A percentile compares a stretch with the other conserved stretches of the same genome.
Evolutionary conservation across 2,113 vertebrate species (phyloP).

Genomic region (Vombatus ursinus): DNA sequence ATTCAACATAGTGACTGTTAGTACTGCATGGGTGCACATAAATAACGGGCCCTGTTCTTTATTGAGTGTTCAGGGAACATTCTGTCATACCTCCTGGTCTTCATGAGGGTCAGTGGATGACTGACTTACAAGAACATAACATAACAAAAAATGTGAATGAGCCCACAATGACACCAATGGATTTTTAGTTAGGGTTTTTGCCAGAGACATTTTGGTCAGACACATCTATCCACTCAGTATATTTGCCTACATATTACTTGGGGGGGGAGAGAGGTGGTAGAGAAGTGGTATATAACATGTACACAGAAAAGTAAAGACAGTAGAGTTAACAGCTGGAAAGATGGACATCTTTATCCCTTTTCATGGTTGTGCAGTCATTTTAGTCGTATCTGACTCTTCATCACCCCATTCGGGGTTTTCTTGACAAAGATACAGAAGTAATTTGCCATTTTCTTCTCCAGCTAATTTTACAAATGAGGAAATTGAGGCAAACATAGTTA

Average conservation of each 20-base stretch:
- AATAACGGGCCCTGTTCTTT: neutral
- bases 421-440: neutral
- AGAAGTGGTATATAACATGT: neutral
- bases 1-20: neutral
- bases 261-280: neutral
- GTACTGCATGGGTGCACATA: neutral
- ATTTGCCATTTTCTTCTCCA: neutral
- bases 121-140: too few relatives aligned
- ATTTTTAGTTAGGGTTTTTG: neutral
- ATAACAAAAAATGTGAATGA: too few relatives aligned
- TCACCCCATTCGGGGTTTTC: too few relatives aligned
- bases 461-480: neutral
- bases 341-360: neutral
- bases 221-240: too few relatives aligned
- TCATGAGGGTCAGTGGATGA: neutral
- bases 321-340: neutral
- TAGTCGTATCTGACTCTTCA: neutral
- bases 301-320: neutral
- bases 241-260: neutral
- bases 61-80: neutral
- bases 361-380: neutral
- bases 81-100: neutral
- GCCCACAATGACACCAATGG: neutral
- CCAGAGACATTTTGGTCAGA: too few relatives aligned
- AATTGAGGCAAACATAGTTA: neutral